Evolutionary conservation across 1,140 invertebrate species (phyloP), one percentile per base, ranked within the genome.

Genomic region (Eriosoma lanigerum): DNA sequence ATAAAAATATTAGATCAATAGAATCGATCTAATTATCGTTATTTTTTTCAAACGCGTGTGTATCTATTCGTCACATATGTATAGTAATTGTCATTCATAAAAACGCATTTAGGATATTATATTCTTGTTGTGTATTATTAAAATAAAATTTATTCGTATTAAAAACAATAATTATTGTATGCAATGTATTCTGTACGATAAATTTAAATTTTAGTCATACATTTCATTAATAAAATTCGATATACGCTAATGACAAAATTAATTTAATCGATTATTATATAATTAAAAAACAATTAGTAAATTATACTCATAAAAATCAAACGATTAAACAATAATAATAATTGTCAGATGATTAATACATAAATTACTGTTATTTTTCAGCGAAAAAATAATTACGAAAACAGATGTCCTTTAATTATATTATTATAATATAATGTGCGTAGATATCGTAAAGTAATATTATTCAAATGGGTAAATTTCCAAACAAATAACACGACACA

Each of bases 1-100:
- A 58, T 76, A 76, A 58, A n/a, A 38, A 38, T 38, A 38, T 75
- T n/a, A 17, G 26, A 76, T 76, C 73, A 17, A 76, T 44, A 19
- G 29, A 21, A 75, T 75, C 72, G 4, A 44, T 58, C 21, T 48
- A 68, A 48, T 44, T 44, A 48, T 48, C 6, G 1, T 68, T 68
- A 44, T 66, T 66, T 44, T 44, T 64, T 38, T 12, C 32, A 38
- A 4, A 38, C 32, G 32, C 32, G 32, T 38, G 32, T 38, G 32
- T 38, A n/a, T n/a, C n/a, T n/a, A n/a, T n/a, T 8, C 8, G 32
- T 38, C 3, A 38, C 3, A 38, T 38, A 38, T 38, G 32, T 38
- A 38, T 38, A 38, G 32, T 38, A 38, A 8, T 38, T 8, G 32
- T 38, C 32, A 38, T 38, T 38, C 32, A 38, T 38, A 38, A 38